phyloP scores from a whole-genome alignment of 53 echinoderm and acorn worm genomes.

The Holothuria leucospilota region DNA sequence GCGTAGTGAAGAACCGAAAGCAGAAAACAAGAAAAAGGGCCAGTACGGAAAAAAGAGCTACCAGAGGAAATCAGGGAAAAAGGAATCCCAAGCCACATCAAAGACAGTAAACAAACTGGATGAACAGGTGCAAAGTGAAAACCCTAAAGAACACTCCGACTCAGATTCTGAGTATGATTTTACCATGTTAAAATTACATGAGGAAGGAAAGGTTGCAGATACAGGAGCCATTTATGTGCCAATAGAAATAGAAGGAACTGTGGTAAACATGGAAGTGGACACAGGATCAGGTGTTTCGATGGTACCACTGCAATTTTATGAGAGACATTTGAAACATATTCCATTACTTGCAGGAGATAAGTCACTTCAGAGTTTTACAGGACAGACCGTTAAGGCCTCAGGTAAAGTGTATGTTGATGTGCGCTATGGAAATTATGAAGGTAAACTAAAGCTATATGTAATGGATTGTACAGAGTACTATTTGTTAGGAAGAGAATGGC shows the following conservation, averaged over 20 bases:
- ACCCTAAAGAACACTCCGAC: not conserved
- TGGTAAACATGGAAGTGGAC: constrained; percentile 44
- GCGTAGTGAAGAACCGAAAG: not conserved
- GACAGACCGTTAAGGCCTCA: constrained; percentile 34
- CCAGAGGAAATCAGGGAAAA: not conserved
- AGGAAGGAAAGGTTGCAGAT: not conserved
- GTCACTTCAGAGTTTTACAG: constrained; percentile 52
- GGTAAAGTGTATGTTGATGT: constrained; percentile 58
- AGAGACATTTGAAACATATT: constrained; percentile 9
- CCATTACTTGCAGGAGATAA: constrained; percentile 43
- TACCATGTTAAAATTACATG: constrained; percentile 7
- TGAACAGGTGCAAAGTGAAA: not conserved
- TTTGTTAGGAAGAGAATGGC: constrained; percentile 58
- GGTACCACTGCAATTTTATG: constrained; percentile 15
- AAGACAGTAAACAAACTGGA: constrained; percentile 16
- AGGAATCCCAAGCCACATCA: not conserved
- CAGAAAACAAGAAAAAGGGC: too few species aligned
- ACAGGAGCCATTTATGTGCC: constrained; percentile 27
- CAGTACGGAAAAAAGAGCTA: too few species aligned
- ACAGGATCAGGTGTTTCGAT: constrained; percentile 49
- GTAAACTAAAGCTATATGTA: constrained; percentile 46
- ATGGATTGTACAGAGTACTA: constrained; percentile 48
- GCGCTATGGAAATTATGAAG: constrained; percentile 33
- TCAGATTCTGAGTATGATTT: too few species aligned
- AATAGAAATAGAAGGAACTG: constrained; percentile 27